These are phyloP conservation scores for Notodonta dromedarius DNA, from an alignment of 2,888 invertebrate genomes.

Conservation along the genomic window DNA sequence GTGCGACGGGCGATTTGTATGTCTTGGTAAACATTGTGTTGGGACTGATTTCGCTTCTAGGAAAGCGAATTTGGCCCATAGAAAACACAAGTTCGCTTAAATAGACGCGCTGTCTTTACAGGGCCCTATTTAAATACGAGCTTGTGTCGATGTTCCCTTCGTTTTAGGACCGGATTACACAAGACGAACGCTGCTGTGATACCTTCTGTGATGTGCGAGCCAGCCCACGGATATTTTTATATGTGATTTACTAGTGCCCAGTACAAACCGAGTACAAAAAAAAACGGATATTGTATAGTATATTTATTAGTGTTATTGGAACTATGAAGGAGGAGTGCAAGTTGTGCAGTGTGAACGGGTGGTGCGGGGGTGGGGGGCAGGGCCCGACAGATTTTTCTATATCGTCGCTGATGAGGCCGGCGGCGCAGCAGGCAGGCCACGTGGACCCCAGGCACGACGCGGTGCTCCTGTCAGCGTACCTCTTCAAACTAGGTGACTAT, in stretches of 20 bases:
- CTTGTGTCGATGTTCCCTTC: conserved; percentile 25
- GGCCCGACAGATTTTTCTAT: conserved; percentile 78
- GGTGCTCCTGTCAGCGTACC: conserved; percentile 79
- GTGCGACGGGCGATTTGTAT: conserved; percentile 55
- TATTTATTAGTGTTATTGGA: conserved; percentile 60
- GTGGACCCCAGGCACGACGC: conserved; percentile 75
- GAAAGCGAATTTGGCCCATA: conserved; percentile 36
- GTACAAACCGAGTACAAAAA: conserved; percentile 84
- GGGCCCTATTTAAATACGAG: conserved; percentile 29
- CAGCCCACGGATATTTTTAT: conserved; percentile 80
- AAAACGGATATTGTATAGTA: conserved; percentile 72
- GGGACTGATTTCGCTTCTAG: conserved; percentile 45
- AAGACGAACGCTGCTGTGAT: conserved; percentile 79
- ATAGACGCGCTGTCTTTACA: conserved; percentile 26
- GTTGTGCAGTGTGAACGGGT: conserved; percentile 77
- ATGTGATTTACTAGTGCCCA: conserved; percentile 83
- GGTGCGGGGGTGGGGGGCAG: conserved; percentile 66
- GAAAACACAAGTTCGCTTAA: conserved; percentile 24
- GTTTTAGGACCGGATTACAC: conserved; percentile 54
- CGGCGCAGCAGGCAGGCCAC: conserved; percentile 64
- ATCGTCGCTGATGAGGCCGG: conserved; percentile 78
- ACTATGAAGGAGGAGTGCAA: conserved; percentile 82
- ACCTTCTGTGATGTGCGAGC: conserved; percentile 80
- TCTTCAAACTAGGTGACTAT: conserved; percentile 84
- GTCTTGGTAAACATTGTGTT: conserved; percentile 49